These are phyloP conservation scores for Dryobotodes eremita DNA, from an alignment of 2,888 invertebrate genomes.

Conservation along the genomic window DNA sequence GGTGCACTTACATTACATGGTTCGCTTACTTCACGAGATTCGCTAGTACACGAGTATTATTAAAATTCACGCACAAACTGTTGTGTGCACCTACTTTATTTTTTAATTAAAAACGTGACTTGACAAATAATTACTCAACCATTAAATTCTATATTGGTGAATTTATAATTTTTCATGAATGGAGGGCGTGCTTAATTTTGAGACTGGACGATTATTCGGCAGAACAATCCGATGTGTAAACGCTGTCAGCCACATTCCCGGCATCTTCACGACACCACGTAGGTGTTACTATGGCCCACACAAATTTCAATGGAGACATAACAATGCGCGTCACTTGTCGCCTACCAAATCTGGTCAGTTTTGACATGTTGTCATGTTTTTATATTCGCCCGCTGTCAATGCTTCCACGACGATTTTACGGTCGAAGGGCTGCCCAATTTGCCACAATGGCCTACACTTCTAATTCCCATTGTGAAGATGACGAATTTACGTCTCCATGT, in stretches of 20 bases:
- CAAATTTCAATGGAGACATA: slow-evolving; percentile 84
- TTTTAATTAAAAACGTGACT: slow-evolving; percentile 74
- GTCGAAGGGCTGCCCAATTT: slow-evolving; percentile 87
- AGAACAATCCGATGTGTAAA: slow-evolving; percentile 86
- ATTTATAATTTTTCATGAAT: slow-evolving; percentile 77
- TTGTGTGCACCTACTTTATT: slow-evolving; percentile 15
- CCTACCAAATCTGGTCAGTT: slow-evolving; percentile 89
- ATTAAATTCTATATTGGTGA: slow-evolving; percentile 57
- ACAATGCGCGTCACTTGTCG: slow-evolving; percentile 89
- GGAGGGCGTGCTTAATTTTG: slow-evolving; percentile 84
- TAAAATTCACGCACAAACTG: slow-evolving; percentile 10
- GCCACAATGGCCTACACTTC: slow-evolving; percentile 87
- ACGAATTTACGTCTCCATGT: slow-evolving; percentile 84
- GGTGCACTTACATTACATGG: not conserved
- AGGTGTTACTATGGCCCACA: slow-evolving; percentile 86
- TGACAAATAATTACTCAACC: slow-evolving; percentile 52
- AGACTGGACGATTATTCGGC: slow-evolving; percentile 82
- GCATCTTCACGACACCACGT: slow-evolving; percentile 77
- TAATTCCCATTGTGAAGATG: slow-evolving; percentile 86
- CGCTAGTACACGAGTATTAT: slow-evolving; percentile 15
- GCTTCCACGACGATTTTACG: slow-evolving; percentile 83
- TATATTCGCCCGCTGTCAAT: slow-evolving; percentile 88
- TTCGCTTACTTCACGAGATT: slow-evolving; percentile 3
- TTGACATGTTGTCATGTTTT: slow-evolving; percentile 90
- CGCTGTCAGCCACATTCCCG: slow-evolving; percentile 79